Base-by-base conservation (phyloP, 2,888 invertebrate genomes). In the Holacanthella duospinosa region DNA sequence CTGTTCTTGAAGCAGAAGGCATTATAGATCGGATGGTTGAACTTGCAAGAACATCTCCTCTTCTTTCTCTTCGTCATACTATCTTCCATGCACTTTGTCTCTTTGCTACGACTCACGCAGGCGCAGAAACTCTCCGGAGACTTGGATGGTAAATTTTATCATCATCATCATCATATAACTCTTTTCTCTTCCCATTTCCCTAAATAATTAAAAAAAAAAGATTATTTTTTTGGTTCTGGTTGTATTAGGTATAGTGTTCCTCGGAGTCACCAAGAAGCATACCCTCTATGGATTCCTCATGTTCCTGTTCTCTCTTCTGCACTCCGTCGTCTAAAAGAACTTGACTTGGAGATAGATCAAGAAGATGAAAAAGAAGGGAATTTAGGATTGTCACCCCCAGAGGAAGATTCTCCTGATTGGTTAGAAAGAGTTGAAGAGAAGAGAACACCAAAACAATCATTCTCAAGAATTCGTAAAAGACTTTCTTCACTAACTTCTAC, bases 71-170 rank as follows among this genome's bases (percentile, higher is more conserved):
- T 59, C 82, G 93, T 66, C 93, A 92, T 1, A 92, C 93, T 0
- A 89, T 93, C 1, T 89, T 92, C 78, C 92, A 90, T 76, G 86
- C 87, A 4, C 80, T 93, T n/a, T 88, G 92, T 28, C 81, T 95
- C 36, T 83, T 95, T 56, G 88, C 88, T 0, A 87, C 88, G 64
- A 93, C 92, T 0, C 84, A 84, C 69, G 83, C 85, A 63, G 95
- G 95, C 2, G 90, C 90, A 1, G 88, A 90, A 75, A 78, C 85
- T 60, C 80, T 95, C 2, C 81, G 84, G 55, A 84, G 87, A 76
- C 79, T 85, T 72, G 86, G 87, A 82, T 73, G 71, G 73, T 64
- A 68, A 59, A n/a, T n/a, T n/a, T n/a, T n/a, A n/a, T n/a, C n/a
- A n/a, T n/a, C n/a, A n/a, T n/a, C n/a, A n/a, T n/a, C n/a, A n/a